Evolutionary conservation across 1,140 invertebrate species (phyloP), one percentile per base, ranked within the genome.

Genomic region (Neocloeon triangulifer): DNA sequence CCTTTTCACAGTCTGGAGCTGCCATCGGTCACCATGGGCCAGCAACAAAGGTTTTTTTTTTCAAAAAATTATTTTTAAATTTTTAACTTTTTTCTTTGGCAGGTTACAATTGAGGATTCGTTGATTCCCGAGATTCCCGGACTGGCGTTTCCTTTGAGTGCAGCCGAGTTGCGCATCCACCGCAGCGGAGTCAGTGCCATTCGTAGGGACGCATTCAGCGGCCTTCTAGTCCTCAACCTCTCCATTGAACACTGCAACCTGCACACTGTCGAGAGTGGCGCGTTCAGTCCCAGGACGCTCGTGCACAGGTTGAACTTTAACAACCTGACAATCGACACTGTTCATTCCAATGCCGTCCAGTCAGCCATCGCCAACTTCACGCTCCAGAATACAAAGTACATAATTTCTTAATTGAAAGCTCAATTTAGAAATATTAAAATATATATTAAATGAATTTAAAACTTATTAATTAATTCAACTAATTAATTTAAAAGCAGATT

Each of bases 81-180:
- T 8, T 31, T 5, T 14, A 17, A 29, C 38, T 34, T 40, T 39
- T 40, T 39, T 48, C 40, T 43, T 31, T 60, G 61, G 21, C 55
- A 75, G 72, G 67, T 77, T 51, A 58, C 36, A 59, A n/a, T 76
- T 51, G 61, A 62, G 40, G 65, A 63, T 37, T 59, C 73, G 2
- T 53, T 49, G 31, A 55, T 71, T 10, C 45, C 57, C 12, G 58
- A 62, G 40, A 44, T 77, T 22, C 64, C 68, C 15, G 47, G 48
- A 8, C 54, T 56, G 30, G 59, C 66, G 1, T 78, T 79, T 39
- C 62, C 64, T 18, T 70, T 69, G 2, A 61, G 59, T 2, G 56
- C 64, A 5, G 62, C 64, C 1, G 59, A 64, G 28, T 56, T 79
- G 22, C 50, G 50, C 9, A 59, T 79, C 46, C 52, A 58, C 20